These are phyloP conservation scores for Trachymyrmex septentrionalis DNA, from an alignment of 1,140 invertebrate species.

Conservation along the genomic window DNA sequence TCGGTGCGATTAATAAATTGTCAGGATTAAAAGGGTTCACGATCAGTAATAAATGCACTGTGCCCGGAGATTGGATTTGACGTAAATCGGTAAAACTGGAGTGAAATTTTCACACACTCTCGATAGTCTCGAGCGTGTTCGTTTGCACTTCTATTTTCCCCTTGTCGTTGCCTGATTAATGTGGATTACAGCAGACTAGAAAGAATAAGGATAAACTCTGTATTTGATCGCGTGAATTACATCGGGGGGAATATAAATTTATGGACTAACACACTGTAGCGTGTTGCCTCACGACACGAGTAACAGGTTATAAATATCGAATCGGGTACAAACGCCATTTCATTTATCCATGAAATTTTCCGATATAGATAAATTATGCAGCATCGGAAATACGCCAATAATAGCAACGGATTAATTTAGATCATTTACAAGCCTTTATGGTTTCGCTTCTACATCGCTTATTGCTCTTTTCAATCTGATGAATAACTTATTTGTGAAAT, in stretches of 20 bases:
- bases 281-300: not conserved
- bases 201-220: conserved; percentile 22
- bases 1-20: conserved; percentile 55
- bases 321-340: conserved; percentile 30
- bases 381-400: conserved; percentile 45
- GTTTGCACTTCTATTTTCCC: conserved; percentile 26
- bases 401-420: conserved; percentile 52
- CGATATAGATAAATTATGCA: conserved; percentile 54
- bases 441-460: conserved; percentile 22
- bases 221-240: conserved; percentile 25
- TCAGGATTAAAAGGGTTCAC: conserved; percentile 43
- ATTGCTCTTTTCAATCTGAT: conserved; percentile 39
- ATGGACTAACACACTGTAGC: conserved; percentile 9
- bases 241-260: conserved; percentile 27
- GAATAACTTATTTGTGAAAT: conserved; percentile 36
- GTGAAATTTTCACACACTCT: conserved; percentile 7
- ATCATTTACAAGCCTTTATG: conserved; percentile 42
- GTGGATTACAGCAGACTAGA: conserved; percentile 10
- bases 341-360: conserved; percentile 53
- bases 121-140: conserved; percentile 9
- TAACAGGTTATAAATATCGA: conserved; percentile 52
- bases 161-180: conserved; percentile 29
- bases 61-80: conserved; percentile 39
- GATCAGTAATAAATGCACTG: conserved; percentile 17
- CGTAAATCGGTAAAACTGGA: conserved; percentile 39